Conservation (phyloP, 2,888 invertebrate species). For the Macaria liturata region DNA sequence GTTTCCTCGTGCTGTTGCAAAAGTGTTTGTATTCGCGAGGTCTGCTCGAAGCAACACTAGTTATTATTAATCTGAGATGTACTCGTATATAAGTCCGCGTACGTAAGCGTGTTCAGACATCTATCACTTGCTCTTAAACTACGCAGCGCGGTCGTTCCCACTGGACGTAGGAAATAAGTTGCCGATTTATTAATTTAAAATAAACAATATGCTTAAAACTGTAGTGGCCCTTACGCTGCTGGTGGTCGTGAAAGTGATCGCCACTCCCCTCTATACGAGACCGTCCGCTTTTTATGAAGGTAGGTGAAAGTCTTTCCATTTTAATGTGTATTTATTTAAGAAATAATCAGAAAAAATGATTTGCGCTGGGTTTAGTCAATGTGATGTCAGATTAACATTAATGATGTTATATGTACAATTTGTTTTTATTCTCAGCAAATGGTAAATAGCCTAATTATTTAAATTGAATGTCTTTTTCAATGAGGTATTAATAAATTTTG, state of each 20-base stretch:
- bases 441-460: not conserved
- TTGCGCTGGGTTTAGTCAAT: not conserved
- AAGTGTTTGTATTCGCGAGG: too few species aligned
- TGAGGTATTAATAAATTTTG: not conserved
- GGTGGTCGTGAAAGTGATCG: constrained; percentile 43
- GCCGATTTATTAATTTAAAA: constrained; percentile 6
- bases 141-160: too few species aligned
- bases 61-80: too few species aligned
- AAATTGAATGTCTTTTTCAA: not conserved
- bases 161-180: too few species aligned
- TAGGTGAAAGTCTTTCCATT: constrained; percentile 31
- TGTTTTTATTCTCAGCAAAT: not conserved
- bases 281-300: constrained; percentile 35
- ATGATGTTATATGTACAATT: too few species aligned
- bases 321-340: not conserved
- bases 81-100: too few species aligned
- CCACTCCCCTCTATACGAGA: constrained; percentile 40
- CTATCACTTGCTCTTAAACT: too few species aligned
- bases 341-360: not conserved
- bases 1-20: too few species aligned
- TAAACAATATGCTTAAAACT: constrained; percentile 44
- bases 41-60: too few species aligned
- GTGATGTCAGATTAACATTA: not conserved
- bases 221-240: constrained; percentile 49
- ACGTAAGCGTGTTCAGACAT: too few species aligned